Evolutionary conservation across 1,140 invertebrate species (phyloP), one percentile per base, ranked within the genome.

Genomic region (Drosophila nikananu): DNA sequence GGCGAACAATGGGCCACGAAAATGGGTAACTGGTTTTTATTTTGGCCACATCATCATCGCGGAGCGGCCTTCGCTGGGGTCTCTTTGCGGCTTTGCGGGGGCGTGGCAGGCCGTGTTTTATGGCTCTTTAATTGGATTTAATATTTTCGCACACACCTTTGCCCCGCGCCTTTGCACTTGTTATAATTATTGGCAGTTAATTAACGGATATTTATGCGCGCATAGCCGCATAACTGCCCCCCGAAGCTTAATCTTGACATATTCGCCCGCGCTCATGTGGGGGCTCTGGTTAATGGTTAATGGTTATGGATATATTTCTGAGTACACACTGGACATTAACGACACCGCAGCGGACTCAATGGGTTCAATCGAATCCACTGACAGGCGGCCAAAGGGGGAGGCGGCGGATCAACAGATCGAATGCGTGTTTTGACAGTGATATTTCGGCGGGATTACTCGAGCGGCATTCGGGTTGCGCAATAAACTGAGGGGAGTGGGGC

Each of bases 171-270:
- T 79, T 51, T 62, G 66, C 84, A 90, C 81, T 89, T 89, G 84
- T 76, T 78, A 63, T 54, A 81, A 70, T 81, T 89, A 89, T 89
- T 84, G 73, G 65, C 55, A 46, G 77, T 81, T 81, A 87, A 89
- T 87, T 89, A 89, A 76, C 73, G 63, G 23, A 58, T 77, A 65
- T 80, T 87, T 60, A 49, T 72, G 70, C 67, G 66, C 57, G 68
- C 67, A 68, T 78, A 83, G 35, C 49, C 70, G 52, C 83, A 81
- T 62, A 57, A 61, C 93, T 94, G 27, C 94, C 35, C 93, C 74
- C 93, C 94, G 80, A 95, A 93, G 57, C 92, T 44, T 93, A 77
- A 48, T 94, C 94, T 61, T 94, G 80, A 65, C 94, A 93, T 66
- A 93, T 66, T 94, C 93, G 46, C 21, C 44, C 5, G 54, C 19